These are phyloP conservation scores for Lasioglossum lativentre DNA, from an alignment of 2,888 invertebrate genomes.

Conservation along the genomic window DNA sequence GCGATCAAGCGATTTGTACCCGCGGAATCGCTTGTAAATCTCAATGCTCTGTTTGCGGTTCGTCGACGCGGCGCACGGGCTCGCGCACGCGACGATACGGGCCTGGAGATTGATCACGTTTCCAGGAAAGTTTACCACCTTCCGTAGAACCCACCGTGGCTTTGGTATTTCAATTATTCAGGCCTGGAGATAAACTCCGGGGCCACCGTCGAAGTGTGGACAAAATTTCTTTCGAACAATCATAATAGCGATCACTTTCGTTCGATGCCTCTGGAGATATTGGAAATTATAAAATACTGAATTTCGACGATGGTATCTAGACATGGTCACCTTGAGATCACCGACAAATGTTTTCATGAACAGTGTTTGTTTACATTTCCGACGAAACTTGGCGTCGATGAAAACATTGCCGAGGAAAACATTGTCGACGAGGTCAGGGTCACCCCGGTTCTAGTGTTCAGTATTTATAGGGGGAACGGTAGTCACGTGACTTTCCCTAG, in stretches of 20 bases:
- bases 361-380: too few relatives aligned
- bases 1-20: conserved; percentile 21
- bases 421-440: too few relatives aligned
- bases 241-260: background rate
- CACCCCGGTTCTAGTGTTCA: too few relatives aligned
- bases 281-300: background rate
- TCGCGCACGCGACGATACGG: conserved; percentile 27
- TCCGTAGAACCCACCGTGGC: background rate
- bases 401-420: too few relatives aligned
- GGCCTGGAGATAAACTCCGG: background rate
- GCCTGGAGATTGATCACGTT: conserved; percentile 9
- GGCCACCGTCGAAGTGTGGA: background rate
- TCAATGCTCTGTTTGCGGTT: conserved; percentile 24
- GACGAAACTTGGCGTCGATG: too few relatives aligned
- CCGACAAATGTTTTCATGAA: too few relatives aligned
- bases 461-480: too few relatives aligned
- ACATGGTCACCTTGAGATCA: too few relatives aligned
- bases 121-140: conserved; percentile 10
- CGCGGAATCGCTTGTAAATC: conserved; percentile 36
- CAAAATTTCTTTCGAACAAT: background rate
- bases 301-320: too few relatives aligned
- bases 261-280: background rate
- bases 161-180: conserved; percentile 15
- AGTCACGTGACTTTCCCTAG: too few relatives aligned
- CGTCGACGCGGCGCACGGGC: conserved; percentile 5